Base-by-base conservation (phyloP, 2,797 vertebrate species). In the Aldrovandia affinis region DNA sequence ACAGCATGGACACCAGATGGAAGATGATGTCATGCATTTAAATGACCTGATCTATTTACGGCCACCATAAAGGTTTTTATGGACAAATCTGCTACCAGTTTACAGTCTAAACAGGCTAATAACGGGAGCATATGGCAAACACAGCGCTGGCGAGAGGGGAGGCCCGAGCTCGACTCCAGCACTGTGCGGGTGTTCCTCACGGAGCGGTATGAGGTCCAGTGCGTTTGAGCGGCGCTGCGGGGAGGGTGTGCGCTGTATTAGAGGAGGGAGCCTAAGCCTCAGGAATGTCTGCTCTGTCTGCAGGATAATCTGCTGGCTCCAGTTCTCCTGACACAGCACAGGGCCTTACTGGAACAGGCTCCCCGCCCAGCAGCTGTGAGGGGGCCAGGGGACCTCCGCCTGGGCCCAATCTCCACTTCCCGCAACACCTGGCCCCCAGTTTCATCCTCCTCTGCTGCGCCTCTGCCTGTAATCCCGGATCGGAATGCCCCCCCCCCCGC, bases 231-330 rank as follows among this genome's bases (percentile, higher is more conserved):
- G 25, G 25, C 14, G 25, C 59, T 8, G 59, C 20, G 18, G 59
- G 18, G 59, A 63, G 59, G 55, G 5, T 20, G 5, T 20, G 18
- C 55, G 2, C 20, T 44, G 70, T 15, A 42, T 25, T 10, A 44
- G 36, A 75, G 70, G 14, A 9, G 33, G 18, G 65, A 39, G 65
- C 12, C 18, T 44, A 75, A 44, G 70, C 70, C 70, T 44, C 36
- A 75, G 36, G 70, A 75, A 75, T 44, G 70, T 39, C 36, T 44
- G 70, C 36, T 44, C 70, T 44, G 70, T 75, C 70, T 75, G 70
- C 39, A 25, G 70, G 39, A 75, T 75, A 42, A 75, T 70, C 70
- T 30, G 61, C n/a, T 75, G 39, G 36, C 70, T 42, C 18, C 39
- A 0, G 8, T 75, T 75, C 39, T 42, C 70, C 47, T 80, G 47